Evolutionary conservation across 2,797 vertebrate species (phyloP).

Genomic region (Pseudochirops cupreus): DNA sequence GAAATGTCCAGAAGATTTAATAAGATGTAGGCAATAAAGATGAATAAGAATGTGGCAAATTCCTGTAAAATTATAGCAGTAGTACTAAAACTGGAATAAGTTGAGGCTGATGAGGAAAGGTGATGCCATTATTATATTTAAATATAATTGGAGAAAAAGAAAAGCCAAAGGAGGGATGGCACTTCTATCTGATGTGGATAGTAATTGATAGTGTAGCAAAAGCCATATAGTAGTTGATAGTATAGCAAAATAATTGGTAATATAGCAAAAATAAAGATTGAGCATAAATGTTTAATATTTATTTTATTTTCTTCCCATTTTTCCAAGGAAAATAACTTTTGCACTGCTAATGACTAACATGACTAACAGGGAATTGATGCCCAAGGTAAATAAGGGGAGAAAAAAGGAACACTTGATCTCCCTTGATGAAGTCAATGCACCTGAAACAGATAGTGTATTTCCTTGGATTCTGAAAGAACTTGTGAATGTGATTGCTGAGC

Average conservation of each 20-base stretch:
- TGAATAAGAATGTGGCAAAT: neutral
- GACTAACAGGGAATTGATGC: neutral
- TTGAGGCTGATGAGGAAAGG: neutral
- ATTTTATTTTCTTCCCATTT: neutral
- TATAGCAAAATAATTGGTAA: neutral
- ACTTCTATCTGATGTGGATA: neutral
- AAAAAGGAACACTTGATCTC: neutral
- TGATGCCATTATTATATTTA: neutral
- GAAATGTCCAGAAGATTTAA: neutral
- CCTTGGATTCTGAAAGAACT: neutral
- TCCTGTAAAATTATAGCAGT: neutral
- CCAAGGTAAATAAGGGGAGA: neutral
- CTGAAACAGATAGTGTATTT: neutral
- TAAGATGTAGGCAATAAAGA: neutral
- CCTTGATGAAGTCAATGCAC: neutral
- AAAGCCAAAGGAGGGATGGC: neutral
- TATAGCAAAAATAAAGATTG: too few relatives aligned
- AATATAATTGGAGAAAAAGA: neutral
- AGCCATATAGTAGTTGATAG: neutral
- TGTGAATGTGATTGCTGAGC: neutral
- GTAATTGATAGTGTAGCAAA: neutral
- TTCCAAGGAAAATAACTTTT: neutral
- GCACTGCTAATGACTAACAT: neutral
- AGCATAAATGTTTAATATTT: neutral
- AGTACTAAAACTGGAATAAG: neutral